Evolutionary conservation across 2,797 vertebrate species (phyloP).

Genomic region (Cephalopachus bancanus): DNA sequence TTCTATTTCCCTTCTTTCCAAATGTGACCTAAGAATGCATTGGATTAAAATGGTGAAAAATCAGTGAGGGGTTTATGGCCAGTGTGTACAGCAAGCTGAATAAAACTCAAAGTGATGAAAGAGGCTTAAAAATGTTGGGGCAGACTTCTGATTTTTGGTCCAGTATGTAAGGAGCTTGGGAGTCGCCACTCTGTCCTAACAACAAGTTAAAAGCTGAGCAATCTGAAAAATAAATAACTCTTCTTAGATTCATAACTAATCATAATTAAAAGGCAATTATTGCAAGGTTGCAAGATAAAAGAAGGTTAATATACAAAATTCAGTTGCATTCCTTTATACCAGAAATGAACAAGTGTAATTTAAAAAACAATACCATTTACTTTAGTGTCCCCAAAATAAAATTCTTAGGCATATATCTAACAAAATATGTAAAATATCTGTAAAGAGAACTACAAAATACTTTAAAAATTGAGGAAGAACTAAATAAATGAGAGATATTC

Average conservation of each 20-base stretch:
- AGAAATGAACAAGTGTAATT: neutral
- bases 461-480: neutral
- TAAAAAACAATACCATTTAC: neutral
- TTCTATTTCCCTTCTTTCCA: neutral
- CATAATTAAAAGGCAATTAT: neutral
- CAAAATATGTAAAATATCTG: neutral
- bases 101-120: neutral
- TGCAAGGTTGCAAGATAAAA: neutral
- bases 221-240: neutral
- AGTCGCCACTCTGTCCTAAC: neutral
- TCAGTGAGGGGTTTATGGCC: neutral
- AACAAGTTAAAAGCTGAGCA: neutral
- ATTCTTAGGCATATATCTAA: neutral
- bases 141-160: neutral
- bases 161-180: neutral
- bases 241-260: too few species aligned
- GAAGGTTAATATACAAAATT: neutral
- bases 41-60: neutral
- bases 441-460: neutral
- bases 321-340: neutral
- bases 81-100: neutral
- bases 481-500: neutral
- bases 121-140: neutral
- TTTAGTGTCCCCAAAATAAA: neutral
- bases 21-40: neutral